These are phyloP conservation scores for Oreocharis arfaki DNA, from an alignment of 2,113 vertebrate genomes.

Conservation along the genomic window DNA sequence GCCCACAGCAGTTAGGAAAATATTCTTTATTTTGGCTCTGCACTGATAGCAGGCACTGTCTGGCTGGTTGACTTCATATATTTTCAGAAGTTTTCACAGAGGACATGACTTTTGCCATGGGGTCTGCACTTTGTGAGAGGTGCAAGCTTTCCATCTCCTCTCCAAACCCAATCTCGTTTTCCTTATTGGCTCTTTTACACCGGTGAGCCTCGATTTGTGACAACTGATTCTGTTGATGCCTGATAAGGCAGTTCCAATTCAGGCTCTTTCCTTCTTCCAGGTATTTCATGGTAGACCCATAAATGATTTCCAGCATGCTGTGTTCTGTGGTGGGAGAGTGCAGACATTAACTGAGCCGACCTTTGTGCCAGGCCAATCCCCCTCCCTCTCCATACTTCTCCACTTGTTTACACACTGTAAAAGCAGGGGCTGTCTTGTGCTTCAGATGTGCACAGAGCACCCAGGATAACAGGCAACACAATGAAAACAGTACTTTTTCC, in stretches of 20 bases:
- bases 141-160: background rate
- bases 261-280: background rate
- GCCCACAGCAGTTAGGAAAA: background rate
- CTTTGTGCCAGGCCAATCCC: background rate
- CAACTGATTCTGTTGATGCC: background rate
- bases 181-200: background rate
- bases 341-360: background rate
- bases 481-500: background rate
- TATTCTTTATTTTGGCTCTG: background rate
- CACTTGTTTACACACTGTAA: background rate
- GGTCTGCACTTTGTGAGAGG: background rate
- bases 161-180: background rate
- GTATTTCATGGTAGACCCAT: background rate
- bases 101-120: rapidly evolving
- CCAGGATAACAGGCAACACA: background rate
- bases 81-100: background rate
- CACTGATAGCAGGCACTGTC: background rate
- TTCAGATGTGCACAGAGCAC: background rate
- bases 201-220: background rate
- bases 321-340: background rate
- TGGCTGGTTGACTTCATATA: background rate
- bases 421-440: background rate
- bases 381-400: background rate
- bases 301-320: background rate
- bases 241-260: background rate